Base-by-base conservation (phyloP, 2,113 vertebrate species). In the Casuarius casuarius region DNA sequence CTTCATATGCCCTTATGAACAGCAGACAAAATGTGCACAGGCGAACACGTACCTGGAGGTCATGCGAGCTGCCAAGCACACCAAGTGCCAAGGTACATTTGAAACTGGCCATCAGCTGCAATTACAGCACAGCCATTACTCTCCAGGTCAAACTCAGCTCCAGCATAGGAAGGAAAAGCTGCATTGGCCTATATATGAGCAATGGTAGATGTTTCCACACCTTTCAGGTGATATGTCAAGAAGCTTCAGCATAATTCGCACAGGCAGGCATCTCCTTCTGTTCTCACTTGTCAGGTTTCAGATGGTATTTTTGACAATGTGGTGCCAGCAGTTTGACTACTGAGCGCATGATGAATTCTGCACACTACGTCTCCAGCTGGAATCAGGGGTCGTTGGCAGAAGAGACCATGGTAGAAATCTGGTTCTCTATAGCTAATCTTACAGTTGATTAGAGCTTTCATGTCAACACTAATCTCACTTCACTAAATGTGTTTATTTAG, bases 401-500 rank as follows among this genome's bases (percentile, higher is more conserved):
- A 95, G 78, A 94, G 93, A 84, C 66, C 73, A 80, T 42, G 74
- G 62, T 93, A 86, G 75, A 97, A 95, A 93, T 96, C 95, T 94
- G 75, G 46, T 97, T 96, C 87, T 89, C 90, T 86, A 44, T 48
- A 92, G 87, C 90, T 96, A 92, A 90, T 93, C 96, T 97, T 95
- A 82, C 71, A 95, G 84, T 89, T 97, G 97, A 98, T 94, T 95
- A 96, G 84, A 92, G 5, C 90, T 89, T 97, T 93, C 95, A 96
- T 94, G 92, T 96, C 94, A 96, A 84, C 82, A 89, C 91, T 87
- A 84, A 97, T 97, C 87, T 95, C 96, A 97, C 93, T 97, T 97
- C 86, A 95, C 94, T 97, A 92, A 95, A 96, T 89, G 92, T 97
- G 94, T 95, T 98, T 97, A 95, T 97, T 97, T 97, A 95, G 38